These are phyloP conservation scores for Halyomorpha halys DNA, from an alignment of 1,140 invertebrate species.

Conservation along the genomic window DNA sequence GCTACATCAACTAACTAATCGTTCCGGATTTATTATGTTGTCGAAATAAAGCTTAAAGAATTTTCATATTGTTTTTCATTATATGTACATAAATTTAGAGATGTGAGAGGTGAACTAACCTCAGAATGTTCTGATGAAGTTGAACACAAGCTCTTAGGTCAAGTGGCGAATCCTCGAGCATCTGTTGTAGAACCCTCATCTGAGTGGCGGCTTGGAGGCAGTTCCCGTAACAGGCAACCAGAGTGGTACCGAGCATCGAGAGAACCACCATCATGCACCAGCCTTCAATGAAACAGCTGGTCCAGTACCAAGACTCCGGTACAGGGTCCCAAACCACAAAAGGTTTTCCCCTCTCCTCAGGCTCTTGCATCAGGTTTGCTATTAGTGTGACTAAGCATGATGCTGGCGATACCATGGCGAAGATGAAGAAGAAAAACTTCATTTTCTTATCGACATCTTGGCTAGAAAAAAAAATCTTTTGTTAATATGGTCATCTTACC, in stretches of 20 bases:
- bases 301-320: conserved; percentile 5
- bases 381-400: too few relatives aligned
- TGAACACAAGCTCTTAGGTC: background rate
- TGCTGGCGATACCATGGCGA: too few relatives aligned
- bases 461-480: too few relatives aligned
- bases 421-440: too few relatives aligned
- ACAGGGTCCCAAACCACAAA: background rate
- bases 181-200: background rate
- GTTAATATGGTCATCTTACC: too few relatives aligned
- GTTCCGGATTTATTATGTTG: too few relatives aligned
- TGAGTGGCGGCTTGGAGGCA: background rate
- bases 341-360: background rate
- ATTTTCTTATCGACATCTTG: too few relatives aligned
- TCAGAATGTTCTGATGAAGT: conserved; percentile 4
- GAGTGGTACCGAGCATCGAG: background rate
- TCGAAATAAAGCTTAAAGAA: too few relatives aligned
- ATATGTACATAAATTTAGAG: too few relatives aligned
- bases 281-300: background rate
- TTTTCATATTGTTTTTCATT: too few relatives aligned
- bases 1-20: too few relatives aligned
- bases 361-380: background rate
- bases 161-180: background rate
- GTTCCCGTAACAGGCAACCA: background rate
- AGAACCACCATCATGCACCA: background rate
- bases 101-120: background rate